These are phyloP conservation scores for Psammodynastes pulverulentus DNA, from an alignment of 2,113 vertebrate genomes.

Conservation along the genomic window DNA sequence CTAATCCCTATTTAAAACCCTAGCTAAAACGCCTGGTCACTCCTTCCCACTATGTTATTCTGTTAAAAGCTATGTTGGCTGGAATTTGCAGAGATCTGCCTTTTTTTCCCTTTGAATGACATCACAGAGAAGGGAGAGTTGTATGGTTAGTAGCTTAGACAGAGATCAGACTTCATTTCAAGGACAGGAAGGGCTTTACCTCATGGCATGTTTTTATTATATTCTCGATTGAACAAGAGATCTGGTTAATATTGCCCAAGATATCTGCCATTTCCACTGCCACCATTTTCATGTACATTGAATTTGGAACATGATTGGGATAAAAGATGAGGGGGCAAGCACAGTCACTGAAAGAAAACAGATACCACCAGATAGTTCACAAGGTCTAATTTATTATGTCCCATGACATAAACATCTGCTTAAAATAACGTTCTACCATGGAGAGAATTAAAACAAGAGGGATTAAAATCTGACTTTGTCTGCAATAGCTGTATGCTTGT, in stretches of 20 bases:
- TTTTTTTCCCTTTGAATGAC: not conserved
- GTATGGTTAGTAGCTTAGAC: not conserved
- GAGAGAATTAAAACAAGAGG: slow-evolving; percentile 32
- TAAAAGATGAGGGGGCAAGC: not conserved
- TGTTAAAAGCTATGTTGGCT: not conserved
- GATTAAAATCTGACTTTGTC: slow-evolving; percentile 58
- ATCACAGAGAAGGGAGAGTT: not conserved
- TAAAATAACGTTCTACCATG: slow-evolving; percentile 46
- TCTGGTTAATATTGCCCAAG: not conserved
- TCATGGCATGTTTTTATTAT: not conserved
- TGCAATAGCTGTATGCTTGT: slow-evolving; percentile 54
- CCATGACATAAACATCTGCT: slow-evolving; percentile 48
- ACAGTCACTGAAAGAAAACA: slow-evolving; percentile 48
- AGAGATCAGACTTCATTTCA: not conserved
- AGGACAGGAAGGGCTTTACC: not conserved
- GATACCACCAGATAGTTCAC: slow-evolving; percentile 29
- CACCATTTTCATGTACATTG: slow-evolving; percentile 34
- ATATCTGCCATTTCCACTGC: not conserved
- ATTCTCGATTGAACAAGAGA: not conserved
- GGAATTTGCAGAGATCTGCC: not conserved
- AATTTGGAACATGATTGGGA: slow-evolving; percentile 37
- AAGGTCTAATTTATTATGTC: slow-evolving; percentile 38
- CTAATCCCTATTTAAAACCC: too few species aligned
- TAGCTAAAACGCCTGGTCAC: too few species aligned
- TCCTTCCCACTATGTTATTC: not conserved